phyloP scores from a whole-genome alignment of 2,797 vertebrate genomes.

The Dendrocincla tyrannina region DNA sequence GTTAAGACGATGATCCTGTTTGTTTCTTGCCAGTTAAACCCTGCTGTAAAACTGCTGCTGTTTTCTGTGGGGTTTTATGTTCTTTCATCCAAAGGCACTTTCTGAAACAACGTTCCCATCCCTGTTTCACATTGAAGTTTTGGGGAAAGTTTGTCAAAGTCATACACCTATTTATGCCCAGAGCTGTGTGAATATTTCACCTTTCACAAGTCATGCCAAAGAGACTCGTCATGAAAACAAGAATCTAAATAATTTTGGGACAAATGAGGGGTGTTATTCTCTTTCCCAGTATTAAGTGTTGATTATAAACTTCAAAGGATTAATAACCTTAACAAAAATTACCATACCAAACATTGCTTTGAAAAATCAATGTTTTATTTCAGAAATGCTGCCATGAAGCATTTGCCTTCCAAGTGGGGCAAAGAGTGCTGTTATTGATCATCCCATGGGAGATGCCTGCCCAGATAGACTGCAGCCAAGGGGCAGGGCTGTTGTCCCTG shows the following conservation, averaged over 20 bases:
- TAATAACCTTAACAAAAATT: background rate
- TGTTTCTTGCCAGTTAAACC: background rate
- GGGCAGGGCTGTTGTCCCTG: background rate
- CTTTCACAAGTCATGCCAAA: background rate
- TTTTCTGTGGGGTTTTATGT: background rate
- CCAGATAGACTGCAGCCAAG: accelerated
- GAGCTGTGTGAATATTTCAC: background rate
- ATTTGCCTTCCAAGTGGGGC: slow-evolving; percentile 12
- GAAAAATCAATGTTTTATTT: background rate
- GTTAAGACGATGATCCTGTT: background rate
- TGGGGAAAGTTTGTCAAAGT: background rate
- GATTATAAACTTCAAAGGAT: background rate
- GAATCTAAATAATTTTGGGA: background rate
- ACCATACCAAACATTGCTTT: background rate
- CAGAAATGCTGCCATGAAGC: background rate
- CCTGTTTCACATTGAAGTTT: background rate
- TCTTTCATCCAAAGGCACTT: background rate
- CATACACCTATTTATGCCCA: background rate
- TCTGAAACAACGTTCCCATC: background rate
- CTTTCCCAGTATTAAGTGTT: background rate
- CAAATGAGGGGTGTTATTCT: background rate
- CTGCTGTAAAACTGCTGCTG: background rate
- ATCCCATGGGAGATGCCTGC: background rate
- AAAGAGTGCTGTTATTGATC: background rate
- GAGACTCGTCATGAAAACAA: background rate